Evolutionary conservation across 2,113 vertebrate genomes (phyloP), one percentile per base, ranked within the genome.

Genomic region (Phaethornis superciliosus): DNA sequence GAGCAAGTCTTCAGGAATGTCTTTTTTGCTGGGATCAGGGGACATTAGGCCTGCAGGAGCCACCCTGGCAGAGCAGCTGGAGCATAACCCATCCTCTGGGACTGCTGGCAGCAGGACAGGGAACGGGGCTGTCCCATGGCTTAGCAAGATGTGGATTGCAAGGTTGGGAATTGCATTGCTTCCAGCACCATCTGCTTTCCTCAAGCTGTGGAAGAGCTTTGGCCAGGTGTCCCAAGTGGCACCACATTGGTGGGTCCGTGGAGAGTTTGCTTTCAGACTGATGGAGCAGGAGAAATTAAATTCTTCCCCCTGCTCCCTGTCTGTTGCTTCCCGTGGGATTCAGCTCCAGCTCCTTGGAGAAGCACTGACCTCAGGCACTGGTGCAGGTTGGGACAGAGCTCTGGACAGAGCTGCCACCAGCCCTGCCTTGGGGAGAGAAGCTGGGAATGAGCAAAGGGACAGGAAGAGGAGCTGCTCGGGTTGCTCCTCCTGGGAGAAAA

Each of bases 211-310:
- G 23, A 68, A 79, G 7, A 15, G 24, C n/a, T 74, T 74, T 78
- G 84, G 59, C 28, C 42, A 22, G 19, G 22, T 24, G 7, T 85
- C 32, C 55, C 23, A 64, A 18, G 37, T 1, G 4, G n/a, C 4
- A 2, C 4, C 4, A 1, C 0, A 1, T 22, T 51, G 80, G 32
- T 3, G 3, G 64, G n/a, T 76, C 23, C 63, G 19, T 42, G 27
- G 27, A 56, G 17, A 63, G 44, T 70, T 62, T 75, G 27, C 6
- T 12, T 30, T 69, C n/a, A 62, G 77, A 55, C 11, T 0, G 1
- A 4, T 28, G 10, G 63, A 49, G 42, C 74, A 71, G 90, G 33
- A 42, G 68, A 58, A 60, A 22, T 47, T 82, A 58, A 60, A 22
- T 47, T 82, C 35, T 74, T 11, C 22, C 10, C 15, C 4, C 24